Evolutionary conservation across 92 coral and sea anemone species (phyloP).

Genomic region (Porites cylindrica): DNA sequence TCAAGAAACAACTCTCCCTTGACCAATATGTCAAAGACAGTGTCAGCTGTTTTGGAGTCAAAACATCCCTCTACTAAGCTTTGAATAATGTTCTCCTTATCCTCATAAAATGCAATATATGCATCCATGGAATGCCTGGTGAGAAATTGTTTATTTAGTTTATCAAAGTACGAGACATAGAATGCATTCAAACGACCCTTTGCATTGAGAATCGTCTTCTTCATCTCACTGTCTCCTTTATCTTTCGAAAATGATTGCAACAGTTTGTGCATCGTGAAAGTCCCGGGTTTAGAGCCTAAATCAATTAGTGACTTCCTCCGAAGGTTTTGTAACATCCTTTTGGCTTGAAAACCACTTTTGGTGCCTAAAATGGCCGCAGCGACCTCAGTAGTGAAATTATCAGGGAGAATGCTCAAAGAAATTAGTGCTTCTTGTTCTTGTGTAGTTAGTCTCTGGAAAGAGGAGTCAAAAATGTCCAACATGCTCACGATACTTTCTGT

Average conservation of each 20-base stretch:
- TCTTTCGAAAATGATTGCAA: constrained; percentile 32
- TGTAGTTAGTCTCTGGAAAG: constrained; percentile 29
- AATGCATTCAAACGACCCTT: constrained; percentile 15
- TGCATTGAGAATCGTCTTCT: constrained; percentile 7
- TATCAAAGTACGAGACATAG: constrained; percentile 3
- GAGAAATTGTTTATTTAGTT: constrained; percentile 34
- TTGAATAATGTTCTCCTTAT: constrained; percentile 24
- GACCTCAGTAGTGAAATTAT: neutral
- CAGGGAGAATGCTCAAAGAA: constrained; percentile 30
- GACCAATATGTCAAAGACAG: constrained; percentile 9
- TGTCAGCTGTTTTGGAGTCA: neutral
- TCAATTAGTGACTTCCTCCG: constrained; percentile 41
- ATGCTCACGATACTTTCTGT: constrained; percentile 12
- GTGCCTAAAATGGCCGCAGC: constrained; percentile 40
- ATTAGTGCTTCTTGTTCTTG: constrained; percentile 34
- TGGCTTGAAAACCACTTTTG: neutral
- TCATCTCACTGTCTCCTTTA: constrained; percentile 40
- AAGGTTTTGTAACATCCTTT: constrained; percentile 9
- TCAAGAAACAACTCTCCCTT: constrained; percentile 34
- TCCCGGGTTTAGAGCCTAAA: neutral
- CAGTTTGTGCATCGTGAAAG: constrained; percentile 48
- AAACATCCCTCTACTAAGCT: neutral
- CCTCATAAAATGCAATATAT: constrained; percentile 25
- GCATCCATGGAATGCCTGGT: constrained; percentile 24
- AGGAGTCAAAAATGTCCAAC: constrained; percentile 42